Base-by-base conservation (phyloP, 2,888 invertebrate genomes). In the Elmis aenea region DNA sequence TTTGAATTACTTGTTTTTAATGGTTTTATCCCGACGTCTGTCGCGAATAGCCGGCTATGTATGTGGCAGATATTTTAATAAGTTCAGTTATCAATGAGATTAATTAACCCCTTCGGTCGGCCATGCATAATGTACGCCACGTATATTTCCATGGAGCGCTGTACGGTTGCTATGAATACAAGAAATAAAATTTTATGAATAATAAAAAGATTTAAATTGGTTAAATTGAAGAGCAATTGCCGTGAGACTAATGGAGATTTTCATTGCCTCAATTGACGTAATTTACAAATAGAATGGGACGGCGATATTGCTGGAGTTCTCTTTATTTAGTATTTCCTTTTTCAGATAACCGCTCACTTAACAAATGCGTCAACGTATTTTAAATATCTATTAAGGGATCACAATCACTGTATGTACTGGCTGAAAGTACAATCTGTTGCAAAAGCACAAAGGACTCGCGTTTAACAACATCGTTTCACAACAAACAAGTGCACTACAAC, bases 171-270 rank as follows among this genome's bases (percentile, higher is more conserved):
- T 40, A 26, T 37, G 37, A 42, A 42, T 35, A 40, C 40, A 43
- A 48, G 51, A 47, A 57, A 62, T 64, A 61, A 65, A 64, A 64
- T 66, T 67, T 67, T 66, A 67, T 67, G 67, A 67, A 67, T 67
- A 67, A 65, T 66, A 66, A 66, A 67, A 67, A 66, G 64, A 59
- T 57, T 57, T 65, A 67, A 67, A 66, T 66, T 65, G 66, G 63
- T 60, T 65, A 64, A 67, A 67, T 67, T 67, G 65, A 59, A 59
- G 60, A 58, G 64, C 64, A 67, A 67, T 67, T 67, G 66, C 61
- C 67, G 67, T 66, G 67, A 65, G 67, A 67, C 52, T 54, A 55
- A 57, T 59, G 54, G 50, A 49, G 52, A 51, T 51, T 62, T 62
- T 62, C 62, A 65, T 65, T 65, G 62, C 61, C 55, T 63, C 64